These are phyloP conservation scores for Myotis vivesi DNA, from an alignment of 2,797 vertebrate species.

Conservation along the genomic window DNA sequence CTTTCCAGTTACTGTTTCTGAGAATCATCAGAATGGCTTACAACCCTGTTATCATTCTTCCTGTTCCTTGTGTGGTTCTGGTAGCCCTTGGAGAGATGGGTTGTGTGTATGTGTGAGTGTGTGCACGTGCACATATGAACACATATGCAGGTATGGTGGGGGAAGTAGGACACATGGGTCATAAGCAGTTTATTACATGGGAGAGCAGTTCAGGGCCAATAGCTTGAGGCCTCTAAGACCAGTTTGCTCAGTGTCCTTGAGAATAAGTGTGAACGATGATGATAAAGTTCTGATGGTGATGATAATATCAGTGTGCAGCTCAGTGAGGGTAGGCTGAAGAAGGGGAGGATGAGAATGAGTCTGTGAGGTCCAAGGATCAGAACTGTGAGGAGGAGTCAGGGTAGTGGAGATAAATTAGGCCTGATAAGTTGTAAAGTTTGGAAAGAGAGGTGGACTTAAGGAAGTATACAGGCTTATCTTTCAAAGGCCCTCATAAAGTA, in stretches of 20 bases:
- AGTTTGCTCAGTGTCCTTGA: neutral
- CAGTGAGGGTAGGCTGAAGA: neutral
- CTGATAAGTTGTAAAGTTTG: neutral
- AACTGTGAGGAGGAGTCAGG: neutral
- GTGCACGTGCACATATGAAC: accelerated
- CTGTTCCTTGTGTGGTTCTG: neutral
- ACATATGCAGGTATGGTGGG: neutral
- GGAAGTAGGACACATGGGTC: neutral
- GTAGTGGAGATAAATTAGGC: neutral
- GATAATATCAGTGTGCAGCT: accelerated
- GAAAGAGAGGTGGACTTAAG: neutral
- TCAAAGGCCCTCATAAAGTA: neutral
- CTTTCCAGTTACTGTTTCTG: neutral
- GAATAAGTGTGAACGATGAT: neutral
- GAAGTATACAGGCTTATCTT: neutral
- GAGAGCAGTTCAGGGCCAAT: neutral
- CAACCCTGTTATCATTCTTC: neutral
- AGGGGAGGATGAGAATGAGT: neutral
- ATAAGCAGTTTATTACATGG: neutral
- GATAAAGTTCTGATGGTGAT: neutral
- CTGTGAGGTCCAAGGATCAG: neutral
- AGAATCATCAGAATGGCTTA: neutral
- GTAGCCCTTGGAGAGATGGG: neutral
- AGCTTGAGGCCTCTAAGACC: neutral
- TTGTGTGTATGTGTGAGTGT: neutral